A percentile compares a stretch with the other conserved stretches of the same genome.
Conservation (phyloP, 2,797 vertebrate species). For the Anas flavirostris region DNA sequence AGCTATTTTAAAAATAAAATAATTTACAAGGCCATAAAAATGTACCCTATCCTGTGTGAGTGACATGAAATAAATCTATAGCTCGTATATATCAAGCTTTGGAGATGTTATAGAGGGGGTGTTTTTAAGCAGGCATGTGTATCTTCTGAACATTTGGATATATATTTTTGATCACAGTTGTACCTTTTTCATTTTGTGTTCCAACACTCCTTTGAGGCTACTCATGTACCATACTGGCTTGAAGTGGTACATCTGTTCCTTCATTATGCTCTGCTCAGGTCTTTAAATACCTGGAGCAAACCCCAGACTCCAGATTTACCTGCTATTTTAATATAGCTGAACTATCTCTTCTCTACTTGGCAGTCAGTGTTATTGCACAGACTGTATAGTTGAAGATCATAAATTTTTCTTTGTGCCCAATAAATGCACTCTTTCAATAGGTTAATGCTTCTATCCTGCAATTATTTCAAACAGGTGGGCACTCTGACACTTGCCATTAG, state of each 20-base stretch:
- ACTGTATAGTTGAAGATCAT: conserved; percentile 37
- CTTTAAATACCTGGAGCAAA: conserved; percentile 68
- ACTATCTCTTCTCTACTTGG: conserved; percentile 17
- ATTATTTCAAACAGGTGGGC: conserved; percentile 64
- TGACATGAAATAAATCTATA: not conserved
- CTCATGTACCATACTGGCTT: conserved; percentile 40
- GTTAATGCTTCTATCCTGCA: conserved; percentile 48
- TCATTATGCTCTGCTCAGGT: conserved; percentile 56
- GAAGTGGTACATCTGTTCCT: conserved; percentile 63
- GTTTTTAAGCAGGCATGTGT: not conserved
- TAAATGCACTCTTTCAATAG: conserved; percentile 50
- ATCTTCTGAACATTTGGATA: conserved; percentile 15
- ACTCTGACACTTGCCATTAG: conserved; percentile 63
- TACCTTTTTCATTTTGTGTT: conserved; percentile 19
- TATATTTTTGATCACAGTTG: not conserved
- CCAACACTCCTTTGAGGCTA: conserved; percentile 48
- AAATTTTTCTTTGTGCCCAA: conserved; percentile 41
- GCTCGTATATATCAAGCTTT: not conserved
- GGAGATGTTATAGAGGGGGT: not conserved
- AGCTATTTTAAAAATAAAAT: conserved; percentile 17
- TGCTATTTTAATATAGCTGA: conserved; percentile 58
- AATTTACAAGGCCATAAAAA: not conserved
- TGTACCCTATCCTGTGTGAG: not conserved
- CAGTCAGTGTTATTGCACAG: conserved; percentile 56
- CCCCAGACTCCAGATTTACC: conserved; percentile 68